Evolutionary conservation across 1,140 invertebrate genomes (phyloP), one percentile per base, ranked within the genome.

Genomic region (Araneus ventricosus): DNA sequence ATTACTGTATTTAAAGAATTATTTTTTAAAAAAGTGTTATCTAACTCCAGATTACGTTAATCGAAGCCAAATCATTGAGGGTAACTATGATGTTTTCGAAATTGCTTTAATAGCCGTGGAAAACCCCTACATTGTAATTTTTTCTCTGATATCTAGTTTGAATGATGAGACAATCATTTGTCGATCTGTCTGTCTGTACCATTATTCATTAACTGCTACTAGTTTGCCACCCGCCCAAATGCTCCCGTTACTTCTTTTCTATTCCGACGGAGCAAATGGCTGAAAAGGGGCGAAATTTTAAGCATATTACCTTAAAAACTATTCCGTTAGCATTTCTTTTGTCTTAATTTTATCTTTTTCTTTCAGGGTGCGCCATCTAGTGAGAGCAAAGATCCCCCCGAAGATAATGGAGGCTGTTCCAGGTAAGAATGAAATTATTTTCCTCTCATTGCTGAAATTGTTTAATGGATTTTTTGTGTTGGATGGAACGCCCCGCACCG

Each of bases 391-490:
- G 90, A 92, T 86, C 80, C 80, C 8, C 82, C 90, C 52, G 90
- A 92, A 92, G 90, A 75, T 92, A 92, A 92, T 86, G 82, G 82
- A 61, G 88, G 88, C 6, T 89, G 88, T 45, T 61, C 89, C 24
- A 92, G 90, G 90, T 92, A 92, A 92, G 52, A 86, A 92, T 39
- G 63, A 70, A 86, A 70, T 37, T 37, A 30, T 45, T 84, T 27
- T 41, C 6, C 17, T 37, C 2, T 45, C 39, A 88, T 86, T 92
- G 59, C 63, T 92, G 24, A 86, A 92, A 92, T 92, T 75, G 59
- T 92, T 86, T 86, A 86, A 86, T 86, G 90, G 61, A 86, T 92
- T 86, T 92, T 92, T 92, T 59, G 79, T 85, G 79, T 91, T 85
- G 84, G 79, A 91, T 85, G 67, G 85, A 91, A 85, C 85, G 79